phyloP scores from a whole-genome alignment of 1,140 invertebrate species.

The Bombus cullumanus region DNA sequence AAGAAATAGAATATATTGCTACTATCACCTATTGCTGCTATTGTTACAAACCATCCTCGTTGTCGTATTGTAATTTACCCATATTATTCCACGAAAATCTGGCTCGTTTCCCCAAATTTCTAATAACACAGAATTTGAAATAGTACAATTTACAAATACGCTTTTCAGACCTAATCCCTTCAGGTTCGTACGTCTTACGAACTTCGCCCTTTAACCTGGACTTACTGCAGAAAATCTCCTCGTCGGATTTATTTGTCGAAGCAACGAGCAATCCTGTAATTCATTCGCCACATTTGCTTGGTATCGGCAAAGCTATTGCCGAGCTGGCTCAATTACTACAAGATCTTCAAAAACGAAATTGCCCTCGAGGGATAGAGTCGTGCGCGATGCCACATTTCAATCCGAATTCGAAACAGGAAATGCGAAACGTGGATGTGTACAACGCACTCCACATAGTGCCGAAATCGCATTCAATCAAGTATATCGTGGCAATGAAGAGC shows the following conservation, averaged over 20 bases:
- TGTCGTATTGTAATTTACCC: too few species aligned
- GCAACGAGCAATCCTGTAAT: slow-evolving; percentile 50
- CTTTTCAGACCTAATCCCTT: slow-evolving; percentile 72
- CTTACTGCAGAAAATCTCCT: slow-evolving; percentile 44
- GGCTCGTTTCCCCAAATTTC: background rate
- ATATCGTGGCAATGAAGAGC: slow-evolving; percentile 60
- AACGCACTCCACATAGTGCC: slow-evolving; percentile 68
- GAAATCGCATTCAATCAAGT: slow-evolving; percentile 68
- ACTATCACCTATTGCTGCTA: too few species aligned
- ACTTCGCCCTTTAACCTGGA: slow-evolving; percentile 61
- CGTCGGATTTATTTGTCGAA: slow-evolving; percentile 58
- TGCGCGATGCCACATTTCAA: slow-evolving; percentile 67
- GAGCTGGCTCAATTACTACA: slow-evolving; percentile 64
- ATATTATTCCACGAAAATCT: too few species aligned
- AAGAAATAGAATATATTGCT: too few species aligned
- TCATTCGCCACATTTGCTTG: slow-evolving; percentile 74
- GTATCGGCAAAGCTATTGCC: slow-evolving; percentile 75
- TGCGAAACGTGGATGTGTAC: slow-evolving; percentile 71
- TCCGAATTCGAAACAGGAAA: slow-evolving; percentile 35
- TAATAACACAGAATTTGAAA: background rate
- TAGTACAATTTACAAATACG: background rate
- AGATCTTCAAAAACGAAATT: slow-evolving; percentile 62
- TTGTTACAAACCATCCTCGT: too few species aligned
- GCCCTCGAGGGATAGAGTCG: slow-evolving; percentile 30
- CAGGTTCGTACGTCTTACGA: slow-evolving; percentile 73